Percentiles rank a stretch among this genome's conserved stretches.
Evolutionary conservation across 1,140 invertebrate genomes (phyloP).

Genomic region (Plectrocnemia conspersa): DNA sequence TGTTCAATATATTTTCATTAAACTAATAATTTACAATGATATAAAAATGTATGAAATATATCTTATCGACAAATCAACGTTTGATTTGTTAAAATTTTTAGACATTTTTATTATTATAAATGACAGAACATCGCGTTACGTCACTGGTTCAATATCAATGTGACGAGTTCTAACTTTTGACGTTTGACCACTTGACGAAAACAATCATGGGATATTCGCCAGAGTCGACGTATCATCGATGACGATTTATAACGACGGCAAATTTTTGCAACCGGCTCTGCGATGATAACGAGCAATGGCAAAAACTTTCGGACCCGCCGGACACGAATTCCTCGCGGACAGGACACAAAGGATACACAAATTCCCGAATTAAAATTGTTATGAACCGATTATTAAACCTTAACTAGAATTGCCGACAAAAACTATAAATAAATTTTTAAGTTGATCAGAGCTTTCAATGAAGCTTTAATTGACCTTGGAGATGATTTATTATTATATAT

Average conservation of each 20-base stretch:
- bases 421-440: no score
- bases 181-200: constrained; percentile 2
- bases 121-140: no score
- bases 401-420: not conserved
- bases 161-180: not conserved
- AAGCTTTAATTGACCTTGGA: no score
- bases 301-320: not conserved
- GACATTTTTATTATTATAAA: no score
- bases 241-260: constrained; percentile 6
- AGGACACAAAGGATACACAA: constrained; percentile 11
- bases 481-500: no score
- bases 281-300: not conserved
- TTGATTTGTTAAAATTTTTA: no score
- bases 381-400: not conserved
- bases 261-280: not conserved
- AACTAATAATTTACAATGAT: no score
- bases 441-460: no score
- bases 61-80: no score
- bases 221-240: constrained; percentile 1
- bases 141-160: no score
- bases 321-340: constrained; percentile 12
- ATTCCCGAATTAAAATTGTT: constrained; percentile 11
- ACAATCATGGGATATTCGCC: not conserved
- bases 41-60: no score
- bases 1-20: no score